phyloP scores from a whole-genome alignment of 2,888 invertebrate species.

The Venustoraphidia nigricollis region DNA sequence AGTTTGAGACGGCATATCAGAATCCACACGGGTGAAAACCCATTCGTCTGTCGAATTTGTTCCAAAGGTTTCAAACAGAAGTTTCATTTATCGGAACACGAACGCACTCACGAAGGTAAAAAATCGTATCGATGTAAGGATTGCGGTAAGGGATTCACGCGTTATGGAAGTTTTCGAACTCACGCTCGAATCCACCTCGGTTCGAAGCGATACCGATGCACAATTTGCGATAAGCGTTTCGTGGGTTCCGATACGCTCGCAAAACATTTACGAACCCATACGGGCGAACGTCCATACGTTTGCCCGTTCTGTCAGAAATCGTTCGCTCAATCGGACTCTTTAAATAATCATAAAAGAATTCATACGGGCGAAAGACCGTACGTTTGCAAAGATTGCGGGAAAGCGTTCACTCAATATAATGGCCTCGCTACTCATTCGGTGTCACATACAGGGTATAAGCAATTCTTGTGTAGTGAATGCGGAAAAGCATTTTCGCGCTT shows the following conservation, averaged over 20 bases:
- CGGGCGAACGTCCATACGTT: constrained; percentile 9
- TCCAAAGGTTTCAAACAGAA: constrained; percentile 16
- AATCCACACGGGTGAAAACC: constrained; percentile 3
- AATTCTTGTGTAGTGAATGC: constrained; percentile 17
- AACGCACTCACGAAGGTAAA: constrained; percentile 14
- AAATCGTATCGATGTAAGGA: constrained; percentile 8
- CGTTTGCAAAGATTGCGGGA: constrained; percentile 19
- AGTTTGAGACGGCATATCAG: constrained; percentile 1
- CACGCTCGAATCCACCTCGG: constrained; percentile 14
- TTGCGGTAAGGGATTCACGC: constrained; percentile 14
- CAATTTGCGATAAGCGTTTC: constrained; percentile 12
- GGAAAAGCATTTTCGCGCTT: constrained; percentile 19
- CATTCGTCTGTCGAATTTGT: constrained; percentile 15
- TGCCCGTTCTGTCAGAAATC: constrained; percentile 3
- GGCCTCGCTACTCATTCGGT: constrained; percentile 20
- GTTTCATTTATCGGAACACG: constrained; percentile 16
- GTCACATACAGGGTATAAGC: constrained; percentile 20
- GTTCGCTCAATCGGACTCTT: constrained; percentile 15
- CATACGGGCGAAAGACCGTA: constrained; percentile 18
- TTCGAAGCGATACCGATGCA: constrained; percentile 11
- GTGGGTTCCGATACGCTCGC: constrained; percentile 13
- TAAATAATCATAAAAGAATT: constrained; percentile 12
- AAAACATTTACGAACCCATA: constrained; percentile 13
- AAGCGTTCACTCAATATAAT: constrained; percentile 20
- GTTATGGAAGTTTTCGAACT: constrained; percentile 13